A percentile compares a stretch with the other conserved stretches of the same genome.
These are phyloP conservation scores for Tribolium madens DNA, from an alignment of 1,140 invertebrate genomes.

Conservation along the genomic window DNA sequence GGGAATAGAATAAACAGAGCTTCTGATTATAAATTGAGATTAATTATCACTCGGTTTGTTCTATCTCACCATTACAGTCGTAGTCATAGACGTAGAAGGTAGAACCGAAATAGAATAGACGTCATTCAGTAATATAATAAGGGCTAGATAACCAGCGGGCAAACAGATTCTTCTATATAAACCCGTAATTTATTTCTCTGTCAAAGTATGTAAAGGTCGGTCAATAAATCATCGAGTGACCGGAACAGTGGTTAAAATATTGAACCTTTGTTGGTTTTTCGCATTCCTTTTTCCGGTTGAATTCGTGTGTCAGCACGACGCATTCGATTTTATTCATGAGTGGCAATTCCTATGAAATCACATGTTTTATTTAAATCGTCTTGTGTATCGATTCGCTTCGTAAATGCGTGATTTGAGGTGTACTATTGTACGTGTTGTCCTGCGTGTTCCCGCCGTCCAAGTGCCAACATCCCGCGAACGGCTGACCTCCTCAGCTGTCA, in stretches of 20 bases:
- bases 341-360: constrained; percentile 28
- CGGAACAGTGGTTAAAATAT: constrained; percentile 8
- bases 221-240: constrained; percentile 8
- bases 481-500: constrained; percentile 24
- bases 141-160: neutral
- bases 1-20: neutral
- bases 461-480: constrained; percentile 23
- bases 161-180: neutral
- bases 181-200: neutral
- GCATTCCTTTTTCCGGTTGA: constrained; percentile 14
- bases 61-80: neutral
- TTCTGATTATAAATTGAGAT: neutral
- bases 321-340: constrained; percentile 34
- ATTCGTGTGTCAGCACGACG: constrained; percentile 17
- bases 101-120: no score
- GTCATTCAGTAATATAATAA: neutral
- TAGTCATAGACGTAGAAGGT: no score
- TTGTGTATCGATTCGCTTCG: constrained; percentile 16
- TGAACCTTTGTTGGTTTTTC: neutral
- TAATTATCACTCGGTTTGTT: neutral
- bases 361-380: constrained; percentile 32
- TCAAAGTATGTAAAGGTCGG: neutral
- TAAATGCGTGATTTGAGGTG: constrained; percentile 35
- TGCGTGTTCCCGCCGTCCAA: constrained; percentile 11
- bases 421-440: constrained; percentile 23